Conservation (phyloP, 2,113 vertebrate genomes). For the Asarcornis scutulata region DNA sequence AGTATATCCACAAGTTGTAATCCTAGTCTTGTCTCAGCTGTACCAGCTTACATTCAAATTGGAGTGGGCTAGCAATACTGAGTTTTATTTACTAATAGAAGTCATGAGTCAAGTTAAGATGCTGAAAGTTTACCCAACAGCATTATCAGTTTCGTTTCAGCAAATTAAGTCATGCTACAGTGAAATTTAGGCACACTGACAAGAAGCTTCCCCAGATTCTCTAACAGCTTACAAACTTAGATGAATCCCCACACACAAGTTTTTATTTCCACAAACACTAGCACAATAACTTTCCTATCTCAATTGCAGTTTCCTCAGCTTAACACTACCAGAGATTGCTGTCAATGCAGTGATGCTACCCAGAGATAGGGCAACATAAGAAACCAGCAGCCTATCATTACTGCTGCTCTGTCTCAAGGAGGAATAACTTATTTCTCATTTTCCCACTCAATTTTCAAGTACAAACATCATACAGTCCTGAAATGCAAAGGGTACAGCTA, state of each 20-base stretch:
- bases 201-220: neutral
- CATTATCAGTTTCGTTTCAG: neutral
- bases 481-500: neutral
- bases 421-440: neutral
- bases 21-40: neutral
- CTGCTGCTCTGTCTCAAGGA: neutral
- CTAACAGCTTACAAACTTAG: neutral
- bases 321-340: neutral
- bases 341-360: neutral
- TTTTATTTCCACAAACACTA: neutral
- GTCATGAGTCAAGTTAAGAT: neutral
- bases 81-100: neutral
- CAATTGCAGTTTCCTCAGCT: neutral
- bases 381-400: neutral
- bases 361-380: neutral
- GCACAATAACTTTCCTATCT: neutral
- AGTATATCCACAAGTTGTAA: too few species aligned
- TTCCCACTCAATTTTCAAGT: neutral
- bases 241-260: neutral
- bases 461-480: neutral
- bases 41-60: neutral
- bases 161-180: neutral
- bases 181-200: neutral
- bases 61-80: neutral
- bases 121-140: neutral